These are phyloP conservation scores for Sclerurus mexicanus DNA, from an alignment of 2,113 vertebrate genomes.

Conservation along the genomic window DNA sequence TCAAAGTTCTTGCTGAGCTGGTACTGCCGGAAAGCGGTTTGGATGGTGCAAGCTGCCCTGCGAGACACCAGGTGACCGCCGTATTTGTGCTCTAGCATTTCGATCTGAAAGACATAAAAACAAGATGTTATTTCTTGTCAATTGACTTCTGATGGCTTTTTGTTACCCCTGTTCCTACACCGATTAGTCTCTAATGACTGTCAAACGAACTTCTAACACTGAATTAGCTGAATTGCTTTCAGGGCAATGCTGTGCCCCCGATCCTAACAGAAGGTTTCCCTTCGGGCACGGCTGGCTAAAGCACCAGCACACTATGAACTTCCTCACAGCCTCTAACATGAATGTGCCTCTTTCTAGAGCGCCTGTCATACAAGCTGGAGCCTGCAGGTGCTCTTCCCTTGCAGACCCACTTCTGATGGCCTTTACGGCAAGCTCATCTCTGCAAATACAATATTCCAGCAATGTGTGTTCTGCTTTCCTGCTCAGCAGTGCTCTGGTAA, in stretches of 20 bases:
- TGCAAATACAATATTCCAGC: not conserved
- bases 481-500: not conserved
- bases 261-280: not conserved
- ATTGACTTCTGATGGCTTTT: not conserved
- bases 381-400: not conserved
- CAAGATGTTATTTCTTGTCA: not conserved
- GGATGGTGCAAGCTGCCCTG: slow-evolving; percentile 94
- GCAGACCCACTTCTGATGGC: not conserved
- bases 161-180: not conserved
- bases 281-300: not conserved
- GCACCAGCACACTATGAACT: not conserved
- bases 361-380: not conserved
- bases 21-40: slow-evolving; percentile 97
- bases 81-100: slow-evolving; percentile 98
- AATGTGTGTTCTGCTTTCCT: not conserved
- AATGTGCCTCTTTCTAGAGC: not conserved
- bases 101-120: slow-evolving; percentile 82
- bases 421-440: not conserved
- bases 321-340: not conserved
- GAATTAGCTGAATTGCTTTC: not conserved
- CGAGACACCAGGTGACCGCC: slow-evolving; percentile 94
- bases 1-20: slow-evolving; percentile 99
- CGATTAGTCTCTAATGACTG: not conserved
- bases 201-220: not conserved
- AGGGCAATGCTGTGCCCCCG: not conserved